Percentiles rank a stretch among this genome's conserved stretches.
Evolutionary conservation across 2,113 vertebrate genomes (phyloP).

Genomic region (Hemichromis elongatus): DNA sequence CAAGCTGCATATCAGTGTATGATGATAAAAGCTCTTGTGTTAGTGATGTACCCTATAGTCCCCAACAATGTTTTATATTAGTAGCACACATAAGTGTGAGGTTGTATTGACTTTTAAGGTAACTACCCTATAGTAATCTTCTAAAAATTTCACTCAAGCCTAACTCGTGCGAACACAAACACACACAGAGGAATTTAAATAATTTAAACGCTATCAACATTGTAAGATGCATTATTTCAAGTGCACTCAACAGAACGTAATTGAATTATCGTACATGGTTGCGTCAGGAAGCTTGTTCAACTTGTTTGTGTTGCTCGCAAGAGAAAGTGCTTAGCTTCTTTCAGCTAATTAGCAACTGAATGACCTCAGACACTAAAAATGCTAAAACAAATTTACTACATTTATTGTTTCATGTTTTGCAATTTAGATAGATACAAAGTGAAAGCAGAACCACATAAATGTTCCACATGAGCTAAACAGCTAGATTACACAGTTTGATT

Average conservation of each 20-base stretch:
- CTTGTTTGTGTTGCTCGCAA: slow-evolving; percentile 28
- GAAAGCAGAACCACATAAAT: background rate
- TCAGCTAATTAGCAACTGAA: slow-evolving; percentile 32
- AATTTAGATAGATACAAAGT: background rate
- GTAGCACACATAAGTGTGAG: background rate
- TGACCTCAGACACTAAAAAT: slow-evolving; percentile 9
- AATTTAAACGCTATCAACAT: slow-evolving; percentile 32
- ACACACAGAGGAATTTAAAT: slow-evolving; percentile 26
- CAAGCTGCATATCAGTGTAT: background rate
- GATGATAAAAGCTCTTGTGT: background rate
- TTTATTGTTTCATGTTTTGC: slow-evolving; percentile 11
- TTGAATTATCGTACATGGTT: slow-evolving; percentile 41
- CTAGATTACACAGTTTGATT: slow-evolving; percentile 5
- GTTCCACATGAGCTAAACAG: background rate
- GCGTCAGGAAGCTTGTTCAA: slow-evolving; percentile 19
- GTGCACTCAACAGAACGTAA: slow-evolving; percentile 28
- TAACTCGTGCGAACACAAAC: background rate
- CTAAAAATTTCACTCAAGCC: background rate
- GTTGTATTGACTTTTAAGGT: background rate
- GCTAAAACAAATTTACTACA: background rate
- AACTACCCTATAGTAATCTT: background rate
- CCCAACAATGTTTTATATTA: background rate
- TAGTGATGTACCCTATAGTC: background rate
- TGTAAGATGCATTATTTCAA: slow-evolving; percentile 23
- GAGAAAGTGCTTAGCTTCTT: background rate